Base-by-base conservation (phyloP, 2,888 invertebrate species). In the Polydrusus tereticollis region DNA sequence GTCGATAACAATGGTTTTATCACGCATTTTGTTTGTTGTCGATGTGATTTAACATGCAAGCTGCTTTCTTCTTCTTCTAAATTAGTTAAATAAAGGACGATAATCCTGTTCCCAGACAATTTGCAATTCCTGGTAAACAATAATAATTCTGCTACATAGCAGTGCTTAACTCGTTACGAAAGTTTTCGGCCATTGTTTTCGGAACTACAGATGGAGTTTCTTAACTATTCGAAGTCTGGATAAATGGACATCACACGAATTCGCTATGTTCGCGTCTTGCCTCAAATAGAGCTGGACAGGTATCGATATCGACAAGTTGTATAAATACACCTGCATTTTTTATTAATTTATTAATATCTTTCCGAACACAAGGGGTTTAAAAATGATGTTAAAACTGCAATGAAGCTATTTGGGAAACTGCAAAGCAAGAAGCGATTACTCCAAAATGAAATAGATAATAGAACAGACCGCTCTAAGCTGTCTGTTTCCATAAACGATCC, bases 381-480 rank as follows among this genome's bases (percentile, higher is more conserved):
- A n/a, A n/a, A n/a, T n/a, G n/a, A n/a, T n/a, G n/a, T n/a, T n/a
- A n/a, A n/a, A n/a, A n/a, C n/a, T n/a, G n/a, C n/a, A n/a, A n/a
- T n/a, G n/a, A n/a, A n/a, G n/a, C n/a, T n/a, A n/a, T n/a, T n/a
- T n/a, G n/a, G n/a, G n/a, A n/a, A n/a, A n/a, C n/a, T n/a, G n/a
- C n/a, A n/a, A n/a, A n/a, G n/a, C n/a, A n/a, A n/a, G n/a, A n/a
- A n/a, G n/a, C n/a, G n/a, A n/a, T n/a, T n/a, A n/a, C n/a, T n/a
- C n/a, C n/a, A n/a, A n/a, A n/a, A n/a, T n/a, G 23, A 69, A 69
- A 62, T 41, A 41, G 60, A 47, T 68, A 60, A 68, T 68, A 60
- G 50, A 68, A 59, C 52, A 41, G 26, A 33, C 47, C 58, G 43
- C 4, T 20, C 45, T 21, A 59, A 67, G 45, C 67, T 47, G 67